phyloP scores from a whole-genome alignment of 2,888 invertebrate species.

The Tenthredo distinguenda region DNA sequence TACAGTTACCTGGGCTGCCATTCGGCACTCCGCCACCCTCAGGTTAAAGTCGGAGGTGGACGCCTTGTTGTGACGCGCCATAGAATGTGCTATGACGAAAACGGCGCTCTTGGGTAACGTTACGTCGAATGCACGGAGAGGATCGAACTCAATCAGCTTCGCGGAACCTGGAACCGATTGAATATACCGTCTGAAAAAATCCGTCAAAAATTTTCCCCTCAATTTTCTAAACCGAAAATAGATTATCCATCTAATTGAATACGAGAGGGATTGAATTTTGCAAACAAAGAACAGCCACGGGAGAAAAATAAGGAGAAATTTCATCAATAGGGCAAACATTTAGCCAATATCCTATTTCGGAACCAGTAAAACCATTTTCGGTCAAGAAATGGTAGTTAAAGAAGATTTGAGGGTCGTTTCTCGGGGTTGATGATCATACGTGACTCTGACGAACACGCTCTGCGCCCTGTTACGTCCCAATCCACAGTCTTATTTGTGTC shows the following conservation, averaged over 20 bases:
- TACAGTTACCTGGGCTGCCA: constrained; percentile 88
- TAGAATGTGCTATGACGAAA: constrained; percentile 96
- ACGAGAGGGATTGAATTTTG: not conserved
- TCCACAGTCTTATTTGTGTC: constrained; percentile 7
- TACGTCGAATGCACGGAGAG: constrained; percentile 89
- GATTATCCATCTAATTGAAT: not conserved
- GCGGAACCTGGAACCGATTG: constrained; percentile 83
- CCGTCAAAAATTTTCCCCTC: not conserved
- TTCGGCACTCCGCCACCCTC: constrained; percentile 95
- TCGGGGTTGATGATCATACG: constrained; percentile 23
- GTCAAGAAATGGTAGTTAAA: not conserved
- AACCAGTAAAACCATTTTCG: not conserved
- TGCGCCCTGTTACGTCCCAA: not conserved
- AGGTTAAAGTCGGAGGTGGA: constrained; percentile 95
- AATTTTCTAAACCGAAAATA: not conserved
- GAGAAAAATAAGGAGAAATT: not conserved
- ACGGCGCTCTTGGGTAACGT: constrained; percentile 89
- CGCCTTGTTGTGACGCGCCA: constrained; percentile 95
- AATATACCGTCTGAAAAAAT: not conserved
- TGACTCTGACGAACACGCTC: constrained; percentile 21
- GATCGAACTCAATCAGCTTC: constrained; percentile 96
- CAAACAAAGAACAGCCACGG: no score
- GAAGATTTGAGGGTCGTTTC: constrained; percentile 31
- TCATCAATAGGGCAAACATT: constrained; percentile 2
- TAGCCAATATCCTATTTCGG: constrained; percentile 20